Conservation (phyloP, 1,140 invertebrate species). For the Drosophila pachea region DNA sequence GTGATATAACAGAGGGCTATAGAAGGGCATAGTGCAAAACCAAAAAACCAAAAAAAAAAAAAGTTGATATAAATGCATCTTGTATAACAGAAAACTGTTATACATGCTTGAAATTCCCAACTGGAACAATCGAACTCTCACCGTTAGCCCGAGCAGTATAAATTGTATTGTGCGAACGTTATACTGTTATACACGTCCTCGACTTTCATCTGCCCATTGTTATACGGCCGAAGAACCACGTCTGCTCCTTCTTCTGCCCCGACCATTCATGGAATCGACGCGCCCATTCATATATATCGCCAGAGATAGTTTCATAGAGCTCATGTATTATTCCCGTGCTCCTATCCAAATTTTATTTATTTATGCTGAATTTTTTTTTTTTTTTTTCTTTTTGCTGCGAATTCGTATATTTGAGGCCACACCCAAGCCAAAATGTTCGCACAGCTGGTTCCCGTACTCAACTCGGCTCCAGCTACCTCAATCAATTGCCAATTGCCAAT, state of each 20-base stretch:
- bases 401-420: neutral
- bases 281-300: constrained; percentile 66
- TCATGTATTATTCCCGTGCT: constrained; percentile 14
- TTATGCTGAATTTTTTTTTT: constrained; percentile 45
- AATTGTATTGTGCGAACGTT: too few species aligned
- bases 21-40: too few species aligned
- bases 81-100: constrained; percentile 3
- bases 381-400: neutral
- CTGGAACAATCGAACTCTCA: too few species aligned
- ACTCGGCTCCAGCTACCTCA: too few species aligned
- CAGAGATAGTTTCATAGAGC: constrained; percentile 32
- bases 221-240: neutral
- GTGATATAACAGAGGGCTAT: too few species aligned
- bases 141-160: too few species aligned
- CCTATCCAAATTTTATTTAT: constrained; percentile 50
- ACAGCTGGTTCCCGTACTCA: too few species aligned
- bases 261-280: constrained; percentile 60
- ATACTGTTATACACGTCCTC: constrained; percentile 4
- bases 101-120: neutral
- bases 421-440: too few species aligned
- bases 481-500: too few species aligned
- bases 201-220: constrained; percentile 8
- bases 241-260: constrained; percentile 4
- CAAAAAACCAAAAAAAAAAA: too few species aligned
- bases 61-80: too few species aligned